A percentile compares a stretch with the other conserved stretches of the same genome.
phyloP scores from a whole-genome alignment of 2,888 invertebrate genomes.

The Philopedon plagiatum region DNA sequence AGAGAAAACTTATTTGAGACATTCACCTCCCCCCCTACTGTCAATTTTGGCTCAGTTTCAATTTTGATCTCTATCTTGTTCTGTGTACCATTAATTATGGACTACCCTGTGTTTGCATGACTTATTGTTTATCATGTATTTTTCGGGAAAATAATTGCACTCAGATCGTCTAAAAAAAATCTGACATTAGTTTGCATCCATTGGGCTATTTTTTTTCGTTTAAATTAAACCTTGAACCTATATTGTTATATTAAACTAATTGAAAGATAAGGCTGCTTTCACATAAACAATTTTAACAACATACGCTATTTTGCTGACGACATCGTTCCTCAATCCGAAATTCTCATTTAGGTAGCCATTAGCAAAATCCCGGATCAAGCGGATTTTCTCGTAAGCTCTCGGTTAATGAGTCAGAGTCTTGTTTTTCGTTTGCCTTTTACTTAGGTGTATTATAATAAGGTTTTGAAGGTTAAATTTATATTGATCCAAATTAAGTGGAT shows the following conservation, averaged over 20 bases:
- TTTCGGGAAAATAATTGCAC: too few relatives aligned
- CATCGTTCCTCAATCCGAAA: conserved; percentile 23
- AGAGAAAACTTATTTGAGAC: too few relatives aligned
- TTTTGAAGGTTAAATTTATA: conserved; percentile 20
- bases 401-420: conserved; percentile 66
- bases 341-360: conserved; percentile 63
- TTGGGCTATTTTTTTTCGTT: too few relatives aligned
- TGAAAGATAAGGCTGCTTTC: not conserved
- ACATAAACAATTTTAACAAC: conserved; percentile 7
- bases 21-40: too few relatives aligned
- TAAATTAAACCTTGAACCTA: too few relatives aligned
- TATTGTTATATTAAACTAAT: not conserved
- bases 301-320: conserved; percentile 16
- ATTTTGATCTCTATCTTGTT: too few relatives aligned
- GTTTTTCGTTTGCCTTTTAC: conserved; percentile 47
- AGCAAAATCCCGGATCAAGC: conserved; percentile 66
- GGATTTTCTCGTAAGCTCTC: conserved; percentile 64
- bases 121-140: too few relatives aligned
- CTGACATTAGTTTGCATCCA: too few relatives aligned
- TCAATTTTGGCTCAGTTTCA: too few relatives aligned
- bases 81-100: too few relatives aligned
- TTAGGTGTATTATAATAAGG: conserved; percentile 22
- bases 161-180: too few relatives aligned
- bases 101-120: too few relatives aligned
- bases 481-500: conserved; percentile 19